Evolutionary conservation across 53 echinoderm and acorn worm species (phyloP).

Genomic region (Paracentrotus lividus): DNA sequence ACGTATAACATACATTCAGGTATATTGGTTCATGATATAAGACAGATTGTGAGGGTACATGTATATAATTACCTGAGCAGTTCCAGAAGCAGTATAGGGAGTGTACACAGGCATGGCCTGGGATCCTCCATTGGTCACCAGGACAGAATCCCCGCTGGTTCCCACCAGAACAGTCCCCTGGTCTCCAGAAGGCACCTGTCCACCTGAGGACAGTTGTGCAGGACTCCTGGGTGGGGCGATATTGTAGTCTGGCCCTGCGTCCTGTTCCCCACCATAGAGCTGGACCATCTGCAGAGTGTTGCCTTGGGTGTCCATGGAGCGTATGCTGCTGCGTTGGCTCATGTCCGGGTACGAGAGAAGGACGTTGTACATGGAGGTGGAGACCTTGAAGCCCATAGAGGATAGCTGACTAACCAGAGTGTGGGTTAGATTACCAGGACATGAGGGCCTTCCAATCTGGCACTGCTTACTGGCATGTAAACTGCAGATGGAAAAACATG

Average conservation of each 20-base stretch:
- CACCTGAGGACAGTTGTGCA: not conserved
- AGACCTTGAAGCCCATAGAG: conserved; percentile 63
- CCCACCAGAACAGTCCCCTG: not conserved
- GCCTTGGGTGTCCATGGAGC: conserved; percentile 43
- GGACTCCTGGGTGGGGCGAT: conserved; percentile 17
- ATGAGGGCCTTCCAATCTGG: conserved; percentile 28
- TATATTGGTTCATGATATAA: too few species aligned
- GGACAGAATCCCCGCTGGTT: not conserved
- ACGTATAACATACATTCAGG: too few species aligned
- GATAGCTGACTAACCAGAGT: conserved; percentile 25
- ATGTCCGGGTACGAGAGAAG: conserved; percentile 62
- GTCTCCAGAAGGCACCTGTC: not conserved
- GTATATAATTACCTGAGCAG: conserved; percentile 49
- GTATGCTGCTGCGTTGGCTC: conserved; percentile 10
- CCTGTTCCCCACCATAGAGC: conserved; percentile 42
- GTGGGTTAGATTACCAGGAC: conserved; percentile 46
- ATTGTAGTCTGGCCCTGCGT: not conserved
- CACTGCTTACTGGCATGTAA: conserved; percentile 48
- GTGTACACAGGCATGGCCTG: conserved; percentile 55
- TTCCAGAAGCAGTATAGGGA: conserved; percentile 53
- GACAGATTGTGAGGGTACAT: too few species aligned
- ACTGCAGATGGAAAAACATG: not conserved
- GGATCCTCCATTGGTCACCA: conserved; percentile 27
- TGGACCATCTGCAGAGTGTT: conserved; percentile 52
- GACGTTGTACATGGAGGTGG: conserved; percentile 62